Evolutionary conservation across 2,113 vertebrate species (phyloP).

Genomic region (Chiloscyllium plagiosum): DNA sequence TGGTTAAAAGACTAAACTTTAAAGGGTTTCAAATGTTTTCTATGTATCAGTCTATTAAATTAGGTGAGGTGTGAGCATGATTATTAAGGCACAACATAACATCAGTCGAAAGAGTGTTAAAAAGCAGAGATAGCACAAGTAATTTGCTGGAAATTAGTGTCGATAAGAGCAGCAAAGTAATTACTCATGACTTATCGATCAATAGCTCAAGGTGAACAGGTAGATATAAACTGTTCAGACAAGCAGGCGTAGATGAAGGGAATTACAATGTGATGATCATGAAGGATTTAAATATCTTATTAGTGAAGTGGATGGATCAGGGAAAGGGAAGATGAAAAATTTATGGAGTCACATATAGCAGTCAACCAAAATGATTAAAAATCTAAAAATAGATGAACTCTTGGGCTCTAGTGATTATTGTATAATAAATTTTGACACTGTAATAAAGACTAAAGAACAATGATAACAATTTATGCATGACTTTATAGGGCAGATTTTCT

Average conservation of each 20-base stretch:
- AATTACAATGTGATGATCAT: neutral
- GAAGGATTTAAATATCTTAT: constrained; percentile 19
- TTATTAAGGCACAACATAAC: neutral
- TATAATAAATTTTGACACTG: neutral
- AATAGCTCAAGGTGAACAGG: constrained; percentile 1
- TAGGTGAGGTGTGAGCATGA: neutral
- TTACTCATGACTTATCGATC: neutral
- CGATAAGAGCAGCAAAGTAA: neutral
- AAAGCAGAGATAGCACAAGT: neutral
- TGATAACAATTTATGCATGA: neutral
- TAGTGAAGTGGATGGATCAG: neutral
- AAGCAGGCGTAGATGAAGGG: neutral
- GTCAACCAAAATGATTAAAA: constrained; percentile 18
- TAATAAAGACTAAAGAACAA: neutral
- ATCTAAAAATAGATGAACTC: neutral
- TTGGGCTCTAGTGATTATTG: neutral
- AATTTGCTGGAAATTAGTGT: neutral
- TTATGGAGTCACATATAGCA: neutral
- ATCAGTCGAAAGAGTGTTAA: neutral
- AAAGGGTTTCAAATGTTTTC: neutral
- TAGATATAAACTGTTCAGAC: neutral
- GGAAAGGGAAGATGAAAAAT: neutral
- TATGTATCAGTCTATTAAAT: neutral
- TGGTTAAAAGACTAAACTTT: neutral
- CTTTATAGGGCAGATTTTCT: neutral